phyloP scores from a whole-genome alignment of 2,888 invertebrate genomes.

The Calliopum simillimum region DNA sequence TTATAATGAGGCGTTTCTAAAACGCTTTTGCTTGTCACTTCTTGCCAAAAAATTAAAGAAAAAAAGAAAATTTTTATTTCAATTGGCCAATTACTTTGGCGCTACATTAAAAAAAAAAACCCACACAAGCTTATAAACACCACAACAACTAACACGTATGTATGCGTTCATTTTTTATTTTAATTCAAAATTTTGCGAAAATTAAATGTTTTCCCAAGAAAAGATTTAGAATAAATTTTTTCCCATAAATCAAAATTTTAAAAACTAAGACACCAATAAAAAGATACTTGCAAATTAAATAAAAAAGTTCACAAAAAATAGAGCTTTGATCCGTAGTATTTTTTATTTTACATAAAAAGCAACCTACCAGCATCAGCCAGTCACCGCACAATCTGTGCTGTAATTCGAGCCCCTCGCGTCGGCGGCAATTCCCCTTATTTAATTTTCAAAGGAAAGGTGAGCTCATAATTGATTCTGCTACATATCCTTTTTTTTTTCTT shows the following conservation, averaged over 20 bases:
- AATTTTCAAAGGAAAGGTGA: slow-evolving; percentile 30
- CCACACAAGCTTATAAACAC: slow-evolving; percentile 11
- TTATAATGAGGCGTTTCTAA: slow-evolving; percentile 34
- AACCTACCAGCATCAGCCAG: slow-evolving; percentile 3
- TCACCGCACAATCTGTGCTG: slow-evolving; percentile 1
- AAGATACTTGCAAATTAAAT: background rate
- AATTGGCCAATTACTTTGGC: slow-evolving; percentile 41
- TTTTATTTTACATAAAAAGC: background rate
- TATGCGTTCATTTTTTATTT: background rate
- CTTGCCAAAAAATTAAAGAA: slow-evolving; percentile 26
- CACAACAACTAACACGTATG: slow-evolving; percentile 13
- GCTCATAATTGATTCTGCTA: slow-evolving; percentile 18
- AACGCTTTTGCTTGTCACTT: slow-evolving; percentile 30
- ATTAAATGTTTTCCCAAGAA: background rate
- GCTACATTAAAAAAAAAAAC: background rate
- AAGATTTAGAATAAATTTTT: background rate
- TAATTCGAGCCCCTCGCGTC: background rate
- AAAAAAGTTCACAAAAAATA: background rate
- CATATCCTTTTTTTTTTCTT: background rate
- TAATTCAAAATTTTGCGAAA: background rate
- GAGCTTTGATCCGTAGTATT: too few species aligned
- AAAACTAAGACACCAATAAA: background rate
- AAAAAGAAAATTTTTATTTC: slow-evolving; percentile 33
- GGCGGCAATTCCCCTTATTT: too few species aligned
- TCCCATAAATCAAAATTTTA: background rate